phyloP scores from a whole-genome alignment of 2,797 vertebrate genomes.

The Scomberomorus guttatus region DNA sequence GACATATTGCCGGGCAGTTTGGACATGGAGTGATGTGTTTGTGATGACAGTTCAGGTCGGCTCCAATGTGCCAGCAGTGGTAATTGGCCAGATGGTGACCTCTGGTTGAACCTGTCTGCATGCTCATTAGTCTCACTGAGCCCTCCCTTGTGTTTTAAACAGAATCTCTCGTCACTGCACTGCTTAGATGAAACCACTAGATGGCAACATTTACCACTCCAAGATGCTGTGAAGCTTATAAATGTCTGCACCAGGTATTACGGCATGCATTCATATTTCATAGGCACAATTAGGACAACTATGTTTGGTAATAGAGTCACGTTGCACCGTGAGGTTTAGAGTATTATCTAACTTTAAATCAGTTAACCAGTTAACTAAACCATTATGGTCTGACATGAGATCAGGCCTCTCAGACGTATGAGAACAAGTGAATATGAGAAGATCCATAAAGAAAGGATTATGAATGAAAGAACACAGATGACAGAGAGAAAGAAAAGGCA shows the following conservation, averaged over 20 bases:
- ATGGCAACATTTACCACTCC: conserved; percentile 85
- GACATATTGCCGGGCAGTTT: conserved; percentile 88
- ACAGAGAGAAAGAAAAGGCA: conserved; percentile 61
- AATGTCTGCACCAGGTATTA: conserved; percentile 9
- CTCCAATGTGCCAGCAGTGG: conserved; percentile 92
- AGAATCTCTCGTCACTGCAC: conserved; percentile 1
- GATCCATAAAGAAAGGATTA: conserved; percentile 82
- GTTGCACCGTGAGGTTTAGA: neutral
- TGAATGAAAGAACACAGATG: conserved; percentile 74
- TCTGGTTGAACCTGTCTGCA: conserved; percentile 92
- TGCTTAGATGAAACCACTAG: conserved; percentile 74
- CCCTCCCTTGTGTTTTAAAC: conserved; percentile 66
- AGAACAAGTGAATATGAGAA: conserved; percentile 80
- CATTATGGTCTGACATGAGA: conserved; percentile 38
- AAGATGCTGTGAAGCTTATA: neutral
- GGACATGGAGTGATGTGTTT: conserved; percentile 89
- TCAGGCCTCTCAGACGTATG: conserved; percentile 62
- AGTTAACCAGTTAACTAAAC: conserved; percentile 44
- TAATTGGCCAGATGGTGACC: conserved; percentile 95
- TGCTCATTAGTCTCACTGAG: conserved; percentile 89
- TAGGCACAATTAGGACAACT: conserved; percentile 33
- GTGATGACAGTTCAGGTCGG: conserved; percentile 90
- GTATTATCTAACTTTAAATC: conserved; percentile 31
- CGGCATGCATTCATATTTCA: conserved; percentile 45
- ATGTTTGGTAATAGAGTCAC: conserved; percentile 28